These are phyloP conservation scores for Premnoplex brunnescens DNA, from an alignment of 2,797 vertebrate species.

Conservation along the genomic window DNA sequence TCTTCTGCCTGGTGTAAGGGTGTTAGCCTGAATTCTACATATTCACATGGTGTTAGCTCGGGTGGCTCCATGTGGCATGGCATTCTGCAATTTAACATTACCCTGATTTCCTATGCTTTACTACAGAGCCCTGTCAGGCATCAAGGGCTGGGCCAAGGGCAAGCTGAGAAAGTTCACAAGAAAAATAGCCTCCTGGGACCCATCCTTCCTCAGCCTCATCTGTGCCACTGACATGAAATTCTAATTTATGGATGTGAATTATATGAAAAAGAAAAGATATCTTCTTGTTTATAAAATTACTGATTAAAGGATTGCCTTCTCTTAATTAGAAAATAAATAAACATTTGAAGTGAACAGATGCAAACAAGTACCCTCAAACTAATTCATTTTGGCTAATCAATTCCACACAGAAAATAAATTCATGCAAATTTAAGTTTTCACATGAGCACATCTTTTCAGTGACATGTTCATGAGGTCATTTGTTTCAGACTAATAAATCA, in stretches of 20 bases:
- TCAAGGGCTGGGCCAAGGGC: neutral
- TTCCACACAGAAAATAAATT: neutral
- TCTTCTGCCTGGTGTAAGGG: neutral
- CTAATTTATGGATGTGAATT: neutral
- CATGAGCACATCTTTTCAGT: neutral
- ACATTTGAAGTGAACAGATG: neutral
- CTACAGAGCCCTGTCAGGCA: neutral
- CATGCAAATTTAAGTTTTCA: neutral
- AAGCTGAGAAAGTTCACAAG: neutral
- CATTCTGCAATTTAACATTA: neutral
- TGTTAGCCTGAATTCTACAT: neutral
- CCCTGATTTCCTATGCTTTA: neutral
- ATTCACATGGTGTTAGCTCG: neutral
- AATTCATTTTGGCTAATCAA: constrained; percentile 13
- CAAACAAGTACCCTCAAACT: neutral
- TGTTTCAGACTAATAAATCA: constrained; percentile 56
- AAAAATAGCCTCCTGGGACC: neutral
- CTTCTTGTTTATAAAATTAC: neutral
- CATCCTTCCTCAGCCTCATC: neutral
- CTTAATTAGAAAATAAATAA: constrained; percentile 15
- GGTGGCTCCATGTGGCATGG: neutral
- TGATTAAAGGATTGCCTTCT: neutral
- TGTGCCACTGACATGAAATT: neutral
- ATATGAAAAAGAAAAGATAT: neutral
- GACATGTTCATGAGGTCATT: constrained; percentile 27